These are phyloP conservation scores for Hydrozoanthus tunicans DNA, from an alignment of 64 coral and sea anemone species.

Conservation along the genomic window DNA sequence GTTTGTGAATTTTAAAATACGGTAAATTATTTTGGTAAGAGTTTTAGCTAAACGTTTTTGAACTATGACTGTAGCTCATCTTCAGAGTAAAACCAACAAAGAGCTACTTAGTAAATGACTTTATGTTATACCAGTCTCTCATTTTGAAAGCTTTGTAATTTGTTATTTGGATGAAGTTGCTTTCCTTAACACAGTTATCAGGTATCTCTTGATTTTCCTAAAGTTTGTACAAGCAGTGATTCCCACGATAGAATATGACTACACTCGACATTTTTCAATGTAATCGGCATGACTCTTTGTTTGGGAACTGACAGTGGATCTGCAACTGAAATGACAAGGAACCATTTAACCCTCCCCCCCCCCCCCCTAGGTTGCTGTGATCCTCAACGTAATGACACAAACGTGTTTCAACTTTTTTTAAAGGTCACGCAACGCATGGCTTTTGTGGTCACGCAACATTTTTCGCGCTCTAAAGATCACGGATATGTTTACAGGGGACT, in stretches of 20 bases:
- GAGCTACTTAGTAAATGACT: no score
- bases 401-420: neutral
- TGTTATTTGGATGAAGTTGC: neutral
- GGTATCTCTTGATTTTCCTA: slow-evolving; percentile 98
- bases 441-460: neutral
- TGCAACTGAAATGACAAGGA: neutral
- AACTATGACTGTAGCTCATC: no score
- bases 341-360: neutral
- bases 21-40: no score
- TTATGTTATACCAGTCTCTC: no score
- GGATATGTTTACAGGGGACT: neutral
- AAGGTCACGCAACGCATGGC: neutral
- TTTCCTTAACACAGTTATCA: slow-evolving; percentile 69
- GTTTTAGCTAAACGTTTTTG: no score
- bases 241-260: slow-evolving; percentile 98
- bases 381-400: neutral
- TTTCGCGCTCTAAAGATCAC: neutral
- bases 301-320: neutral
- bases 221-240: slow-evolving; percentile 99
- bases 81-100: no score
- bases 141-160: no score
- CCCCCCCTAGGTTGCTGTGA: neutral
- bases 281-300: neutral
- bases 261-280: slow-evolving; percentile 95
- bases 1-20: no score